phyloP scores from a whole-genome alignment of 2,113 vertebrate species.

The Sinocyclocheilus grahami region DNA sequence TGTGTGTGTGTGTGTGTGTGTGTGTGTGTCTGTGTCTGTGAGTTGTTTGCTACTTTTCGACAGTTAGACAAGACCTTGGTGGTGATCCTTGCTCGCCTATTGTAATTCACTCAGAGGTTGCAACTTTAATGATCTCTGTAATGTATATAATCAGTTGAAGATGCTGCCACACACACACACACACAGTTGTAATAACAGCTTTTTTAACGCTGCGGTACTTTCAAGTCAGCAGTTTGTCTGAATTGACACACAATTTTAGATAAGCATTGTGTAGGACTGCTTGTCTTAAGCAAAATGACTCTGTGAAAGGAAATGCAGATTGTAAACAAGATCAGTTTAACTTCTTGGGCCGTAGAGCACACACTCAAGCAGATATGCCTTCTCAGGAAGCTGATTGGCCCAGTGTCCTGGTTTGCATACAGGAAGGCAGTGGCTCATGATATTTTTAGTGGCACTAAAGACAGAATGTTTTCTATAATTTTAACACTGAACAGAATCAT shows the following conservation, averaged over 20 bases:
- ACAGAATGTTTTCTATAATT: neutral
- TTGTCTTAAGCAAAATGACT: neutral
- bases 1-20: neutral
- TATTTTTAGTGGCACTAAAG: conserved; percentile 27
- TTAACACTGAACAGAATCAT: neutral
- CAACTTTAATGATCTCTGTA: neutral
- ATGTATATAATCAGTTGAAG: conserved; percentile 8
- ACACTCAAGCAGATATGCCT: neutral
- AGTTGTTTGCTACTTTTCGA: neutral
- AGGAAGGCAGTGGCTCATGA: conserved; percentile 5
- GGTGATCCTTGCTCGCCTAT: neutral
- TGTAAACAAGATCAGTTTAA: neutral
- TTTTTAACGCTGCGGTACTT: neutral
- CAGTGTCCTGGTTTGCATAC: conserved; percentile 37
- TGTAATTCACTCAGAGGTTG: conserved; percentile 1
- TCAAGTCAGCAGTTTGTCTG: neutral
- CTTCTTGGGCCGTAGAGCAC: neutral
- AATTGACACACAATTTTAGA: neutral
- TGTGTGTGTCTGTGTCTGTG: neutral
- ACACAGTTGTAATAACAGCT: neutral
- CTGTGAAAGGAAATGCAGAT: neutral
- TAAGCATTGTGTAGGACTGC: neutral
- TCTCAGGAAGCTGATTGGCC: neutral
- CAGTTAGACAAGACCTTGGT: conserved; percentile 11
- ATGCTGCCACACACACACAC: neutral